phyloP scores from a whole-genome alignment of 2,797 vertebrate species.

The Leuciscus waleckii region DNA sequence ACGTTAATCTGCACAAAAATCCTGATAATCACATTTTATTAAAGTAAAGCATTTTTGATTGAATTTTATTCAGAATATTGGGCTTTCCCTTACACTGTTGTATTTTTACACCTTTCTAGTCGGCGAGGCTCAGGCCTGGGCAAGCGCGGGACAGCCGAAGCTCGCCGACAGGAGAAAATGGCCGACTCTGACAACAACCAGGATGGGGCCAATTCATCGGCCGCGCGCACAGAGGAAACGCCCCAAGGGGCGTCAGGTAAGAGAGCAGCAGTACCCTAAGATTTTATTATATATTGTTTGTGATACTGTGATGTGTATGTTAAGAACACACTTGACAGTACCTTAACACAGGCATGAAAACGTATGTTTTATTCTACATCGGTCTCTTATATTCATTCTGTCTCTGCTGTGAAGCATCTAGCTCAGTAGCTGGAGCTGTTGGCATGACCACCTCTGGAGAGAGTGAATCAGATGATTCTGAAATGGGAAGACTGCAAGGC shows the following conservation, averaged over 20 bases:
- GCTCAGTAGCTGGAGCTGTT: slow-evolving; percentile 97
- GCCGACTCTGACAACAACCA: slow-evolving; percentile 98
- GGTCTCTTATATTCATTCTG: slow-evolving; percentile 20
- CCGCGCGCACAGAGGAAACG: slow-evolving; percentile 92
- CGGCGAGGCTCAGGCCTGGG: slow-evolving; percentile 99
- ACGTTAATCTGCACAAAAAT: no score
- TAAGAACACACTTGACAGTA: background rate
- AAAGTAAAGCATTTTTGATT: background rate
- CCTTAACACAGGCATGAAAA: background rate
- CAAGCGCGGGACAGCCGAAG: slow-evolving; percentile 99
- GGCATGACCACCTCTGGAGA: slow-evolving; percentile 99
- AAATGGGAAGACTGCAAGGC: slow-evolving; percentile 99
- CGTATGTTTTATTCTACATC: background rate
- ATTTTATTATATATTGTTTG: background rate
- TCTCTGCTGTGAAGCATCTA: slow-evolving; percentile 84
- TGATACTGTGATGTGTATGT: background rate
- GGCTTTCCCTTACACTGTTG: background rate
- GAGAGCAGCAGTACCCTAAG: no score
- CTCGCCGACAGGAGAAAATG: slow-evolving; percentile 99
- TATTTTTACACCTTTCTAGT: slow-evolving; percentile 72
- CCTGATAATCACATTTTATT: no score
- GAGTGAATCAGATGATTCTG: slow-evolving; percentile 99
- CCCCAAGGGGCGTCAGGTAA: slow-evolving; percentile 97
- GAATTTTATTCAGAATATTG: background rate
- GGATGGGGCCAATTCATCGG: slow-evolving; percentile 95